A percentile compares a stretch with the other conserved stretches of the same genome.
Evolutionary conservation across 2,888 invertebrate species (phyloP).

Genomic region (Panorpa germanica): DNA sequence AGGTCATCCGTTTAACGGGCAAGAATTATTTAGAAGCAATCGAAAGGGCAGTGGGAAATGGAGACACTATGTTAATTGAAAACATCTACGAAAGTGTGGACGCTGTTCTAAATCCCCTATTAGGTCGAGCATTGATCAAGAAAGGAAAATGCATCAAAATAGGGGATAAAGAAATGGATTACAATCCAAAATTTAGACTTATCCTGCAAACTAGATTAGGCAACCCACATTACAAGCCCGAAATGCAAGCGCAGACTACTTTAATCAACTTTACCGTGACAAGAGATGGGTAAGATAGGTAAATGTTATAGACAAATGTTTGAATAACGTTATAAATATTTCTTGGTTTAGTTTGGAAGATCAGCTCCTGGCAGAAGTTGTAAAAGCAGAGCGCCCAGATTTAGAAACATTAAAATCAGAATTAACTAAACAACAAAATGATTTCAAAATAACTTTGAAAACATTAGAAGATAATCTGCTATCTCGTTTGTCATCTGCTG

Average conservation of each 20-base stretch:
- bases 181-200: slow-evolving; percentile 59
- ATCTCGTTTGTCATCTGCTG: slow-evolving; percentile 71
- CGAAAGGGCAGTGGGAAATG: slow-evolving; percentile 53
- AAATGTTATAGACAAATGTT: not conserved
- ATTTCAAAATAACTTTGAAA: slow-evolving; percentile 85
- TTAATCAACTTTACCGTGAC: slow-evolving; percentile 94
- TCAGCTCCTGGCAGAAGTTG: slow-evolving; percentile 83
- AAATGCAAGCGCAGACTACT: slow-evolving; percentile 93
- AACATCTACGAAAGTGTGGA: slow-evolving; percentile 86
- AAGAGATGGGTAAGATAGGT: slow-evolving; percentile 45
- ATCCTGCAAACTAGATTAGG: slow-evolving; percentile 86
- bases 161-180: slow-evolving; percentile 88
- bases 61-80: slow-evolving; percentile 66
- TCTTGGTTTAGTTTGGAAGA: slow-evolving; percentile 54
- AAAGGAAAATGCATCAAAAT: slow-evolving; percentile 67
- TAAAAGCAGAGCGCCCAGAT: slow-evolving; percentile 84
- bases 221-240: slow-evolving; percentile 93
- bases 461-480: slow-evolving; percentile 78
- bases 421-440: slow-evolving; percentile 83
- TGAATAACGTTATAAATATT: not conserved
- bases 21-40: slow-evolving; percentile 71
- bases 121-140: slow-evolving; percentile 76
- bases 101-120: slow-evolving; percentile 76
- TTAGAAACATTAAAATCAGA: slow-evolving; percentile 67
- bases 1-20: slow-evolving; percentile 58